Base-by-base conservation (phyloP, 2,797 vertebrate genomes). In the Anguilla megastoma region DNA sequence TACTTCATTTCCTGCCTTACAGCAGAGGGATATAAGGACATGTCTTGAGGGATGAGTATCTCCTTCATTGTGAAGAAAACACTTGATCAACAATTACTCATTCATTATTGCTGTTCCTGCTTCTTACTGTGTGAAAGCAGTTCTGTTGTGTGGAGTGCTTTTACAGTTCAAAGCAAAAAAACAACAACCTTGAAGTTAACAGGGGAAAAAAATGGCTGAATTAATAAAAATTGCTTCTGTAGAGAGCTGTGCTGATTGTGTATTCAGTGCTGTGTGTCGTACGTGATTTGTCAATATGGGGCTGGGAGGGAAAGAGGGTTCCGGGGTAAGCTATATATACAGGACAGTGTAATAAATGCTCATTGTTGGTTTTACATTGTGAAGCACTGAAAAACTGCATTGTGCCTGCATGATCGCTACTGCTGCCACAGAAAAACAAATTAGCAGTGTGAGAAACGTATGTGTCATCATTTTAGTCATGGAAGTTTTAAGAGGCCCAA, bases 61-160 rank as follows among this genome's bases (percentile, higher is more conserved):
- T 71, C n/a, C 27, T 56, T 85, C 7, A 48, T 56, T 52, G 24
- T 54, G 48, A 54, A 85, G 18, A 56, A 52, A 52, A 66, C 50
- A 74, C 30, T 56, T 69, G 58, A 85, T 58, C 52, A 85, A 48
- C 12, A 41, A 16, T 88, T 14, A 76, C 84, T 76, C 84, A 10
- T 9, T 7, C 12, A 50, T 74, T 60, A 79, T 60, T 18, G 9
- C 60, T 52, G 54, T 71, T 86, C 50, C 24, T 48, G 69, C 27
- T 36, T 6, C 50, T 63, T 18, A 45, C 85, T 69, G 52, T 82
- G 7, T 33, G 18, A 56, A 41, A 41, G 41, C 10, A 21, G 18
- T 41, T 80, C 1, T 76, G 30, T 36, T 14, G 24, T 48, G 27
- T 9, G 48, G 45, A 83, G 7, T n/a, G 48, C 48, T 83, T 30